phyloP scores from a whole-genome alignment of 2,113 vertebrate species.

The Anthoscopus minutus region DNA sequence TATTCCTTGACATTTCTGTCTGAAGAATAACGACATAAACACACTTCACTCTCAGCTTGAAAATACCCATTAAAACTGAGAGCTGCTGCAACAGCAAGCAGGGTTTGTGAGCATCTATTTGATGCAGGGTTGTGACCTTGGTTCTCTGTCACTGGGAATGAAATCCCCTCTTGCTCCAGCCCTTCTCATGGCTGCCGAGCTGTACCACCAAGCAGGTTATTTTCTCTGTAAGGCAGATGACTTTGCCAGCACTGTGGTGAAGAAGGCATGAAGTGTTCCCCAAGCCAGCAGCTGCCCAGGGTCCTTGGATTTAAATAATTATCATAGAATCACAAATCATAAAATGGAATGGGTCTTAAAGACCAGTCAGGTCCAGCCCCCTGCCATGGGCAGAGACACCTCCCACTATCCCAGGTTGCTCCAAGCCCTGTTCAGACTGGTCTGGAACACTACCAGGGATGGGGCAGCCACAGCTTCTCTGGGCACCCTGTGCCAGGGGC shows the following conservation, averaged over 20 bases:
- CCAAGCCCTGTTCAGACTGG: accelerated
- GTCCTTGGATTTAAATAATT: not conserved
- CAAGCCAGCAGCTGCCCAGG: not conserved
- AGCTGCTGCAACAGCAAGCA: not conserved
- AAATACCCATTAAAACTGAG: not conserved
- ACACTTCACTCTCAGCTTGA: not conserved
- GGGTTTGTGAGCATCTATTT: not conserved
- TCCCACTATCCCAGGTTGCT: not conserved
- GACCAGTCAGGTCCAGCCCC: not conserved
- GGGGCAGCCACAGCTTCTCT: not conserved
- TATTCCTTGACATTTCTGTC: not conserved
- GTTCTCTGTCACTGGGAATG: not conserved
- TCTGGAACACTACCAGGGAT: not conserved
- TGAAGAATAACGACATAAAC: not conserved
- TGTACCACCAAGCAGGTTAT: not conserved
- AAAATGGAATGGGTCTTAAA: not conserved
- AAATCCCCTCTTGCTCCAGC: not conserved
- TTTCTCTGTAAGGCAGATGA: not conserved
- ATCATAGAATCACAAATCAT: not conserved
- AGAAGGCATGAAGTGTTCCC: not conserved
- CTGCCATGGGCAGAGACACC: not conserved
- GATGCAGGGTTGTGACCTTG: not conserved
- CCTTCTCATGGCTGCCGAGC: not conserved
- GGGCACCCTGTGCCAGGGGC: not conserved
- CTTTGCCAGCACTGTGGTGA: not conserved